Conservation (phyloP, 1,140 invertebrate species). For the Achatina immaculata region DNA sequence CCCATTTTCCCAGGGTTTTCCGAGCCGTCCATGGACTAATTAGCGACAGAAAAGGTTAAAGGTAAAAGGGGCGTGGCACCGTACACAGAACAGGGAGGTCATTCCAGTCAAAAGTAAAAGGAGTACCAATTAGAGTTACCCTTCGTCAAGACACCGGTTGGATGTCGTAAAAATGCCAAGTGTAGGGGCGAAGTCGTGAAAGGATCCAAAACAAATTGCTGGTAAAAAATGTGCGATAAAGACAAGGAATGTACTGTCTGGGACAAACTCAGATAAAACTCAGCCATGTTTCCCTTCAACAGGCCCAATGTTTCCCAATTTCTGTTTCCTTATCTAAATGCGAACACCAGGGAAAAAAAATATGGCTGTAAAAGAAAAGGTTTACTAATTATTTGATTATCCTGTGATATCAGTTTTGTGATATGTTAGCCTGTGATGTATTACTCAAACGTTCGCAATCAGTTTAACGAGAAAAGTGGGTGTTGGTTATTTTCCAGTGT, state of each 20-base stretch:
- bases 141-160: slow-evolving; percentile 7
- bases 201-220: slow-evolving; percentile 17
- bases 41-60: slow-evolving; percentile 1
- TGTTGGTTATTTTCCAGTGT: too few species aligned
- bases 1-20: slow-evolving; percentile 3
- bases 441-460: too few species aligned
- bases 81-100: slow-evolving; percentile 14
- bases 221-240: slow-evolving; percentile 12
- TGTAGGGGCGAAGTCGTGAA: slow-evolving; percentile 22
- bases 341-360: not conserved
- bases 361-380: not conserved
- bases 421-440: too few species aligned
- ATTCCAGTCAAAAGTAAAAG: slow-evolving; percentile 3
- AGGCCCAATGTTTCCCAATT: not conserved
- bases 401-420: slow-evolving; percentile 29
- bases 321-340: slow-evolving; percentile 6
- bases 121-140: slow-evolving; percentile 33
- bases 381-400: slow-evolving; percentile 25
- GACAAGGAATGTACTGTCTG: not conserved
- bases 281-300: not conserved
- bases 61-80: slow-evolving; percentile 2
- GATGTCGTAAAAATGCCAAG: slow-evolving; percentile 26
- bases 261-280: too few species aligned
- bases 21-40: slow-evolving; percentile 2
- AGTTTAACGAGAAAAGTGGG: too few species aligned